Evolutionary conservation across 2,888 invertebrate species (phyloP).

Genomic region (Polymixis lichenea): DNA sequence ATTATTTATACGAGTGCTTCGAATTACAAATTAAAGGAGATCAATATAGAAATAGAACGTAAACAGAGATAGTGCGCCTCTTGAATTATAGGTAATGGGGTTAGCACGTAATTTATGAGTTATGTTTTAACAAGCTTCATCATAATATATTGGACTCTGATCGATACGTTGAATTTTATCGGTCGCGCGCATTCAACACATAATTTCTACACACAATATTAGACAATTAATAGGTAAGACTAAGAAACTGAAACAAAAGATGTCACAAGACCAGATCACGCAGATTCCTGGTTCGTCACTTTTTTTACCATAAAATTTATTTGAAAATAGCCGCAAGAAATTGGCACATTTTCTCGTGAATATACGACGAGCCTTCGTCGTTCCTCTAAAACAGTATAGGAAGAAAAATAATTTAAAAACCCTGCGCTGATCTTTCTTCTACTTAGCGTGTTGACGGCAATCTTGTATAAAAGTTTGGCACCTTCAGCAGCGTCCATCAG

Average conservation of each 20-base stretch:
- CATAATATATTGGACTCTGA: conserved; percentile 9
- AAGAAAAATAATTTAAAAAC: too few species aligned
- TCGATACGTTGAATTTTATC: conserved; percentile 9
- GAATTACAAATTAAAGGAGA: conserved; percentile 47
- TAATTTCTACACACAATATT: background rate
- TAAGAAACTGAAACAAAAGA: conserved; percentile 10
- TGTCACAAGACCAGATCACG: conserved; percentile 22
- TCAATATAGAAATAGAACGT: conserved; percentile 39
- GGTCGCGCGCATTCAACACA: conserved; percentile 4
- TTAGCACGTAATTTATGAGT: conserved; percentile 25
- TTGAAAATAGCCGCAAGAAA: conserved; percentile 12
- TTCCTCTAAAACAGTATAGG: background rate
- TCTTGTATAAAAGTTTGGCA: too few species aligned
- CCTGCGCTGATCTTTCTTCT: too few species aligned
- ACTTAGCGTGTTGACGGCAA: too few species aligned
- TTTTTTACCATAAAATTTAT: conserved; percentile 7
- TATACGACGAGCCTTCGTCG: background rate
- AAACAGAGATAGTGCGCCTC: conserved; percentile 39
- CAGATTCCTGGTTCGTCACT: background rate
- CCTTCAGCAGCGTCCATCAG: too few species aligned
- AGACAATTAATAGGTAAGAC: background rate
- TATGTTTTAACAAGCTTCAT: conserved; percentile 16
- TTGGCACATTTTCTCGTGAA: conserved; percentile 28
- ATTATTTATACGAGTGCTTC: conserved; percentile 57
- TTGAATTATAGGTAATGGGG: conserved; percentile 39